Evolutionary conservation across 2,113 vertebrate species (phyloP).

Genomic region (Leptosomus discolor): DNA sequence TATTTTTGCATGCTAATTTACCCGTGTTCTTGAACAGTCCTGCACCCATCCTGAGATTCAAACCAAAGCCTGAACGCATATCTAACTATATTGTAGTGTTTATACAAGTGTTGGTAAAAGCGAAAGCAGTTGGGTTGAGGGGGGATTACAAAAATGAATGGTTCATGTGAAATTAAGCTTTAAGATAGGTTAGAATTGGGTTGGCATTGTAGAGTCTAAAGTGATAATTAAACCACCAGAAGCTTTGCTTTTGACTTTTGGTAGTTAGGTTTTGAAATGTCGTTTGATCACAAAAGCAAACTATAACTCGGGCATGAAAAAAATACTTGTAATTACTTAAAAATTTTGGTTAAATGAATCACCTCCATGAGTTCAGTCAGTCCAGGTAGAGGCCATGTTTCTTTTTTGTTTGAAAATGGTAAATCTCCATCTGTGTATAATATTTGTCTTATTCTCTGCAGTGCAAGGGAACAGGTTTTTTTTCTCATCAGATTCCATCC

Average conservation of each 20-base stretch:
- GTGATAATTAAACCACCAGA: neutral
- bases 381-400: neutral
- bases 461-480: fast-evolving
- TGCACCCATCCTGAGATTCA: neutral
- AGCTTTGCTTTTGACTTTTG: neutral
- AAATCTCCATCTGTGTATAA: neutral
- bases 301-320: neutral
- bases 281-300: neutral
- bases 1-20: neutral
- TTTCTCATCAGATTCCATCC: neutral
- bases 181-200: neutral
- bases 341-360: neutral
- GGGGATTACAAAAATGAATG: neutral
- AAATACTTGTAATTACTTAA: neutral
- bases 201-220: neutral
- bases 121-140: neutral
- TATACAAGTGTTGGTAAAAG: neutral
- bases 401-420: neutral
- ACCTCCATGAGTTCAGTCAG: neutral
- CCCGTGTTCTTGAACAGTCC: neutral
- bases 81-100: neutral
- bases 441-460: neutral
- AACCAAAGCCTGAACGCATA: neutral
- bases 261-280: neutral
- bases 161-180: too few species aligned